A percentile compares a stretch with the other conserved stretches of the same genome.
Conservation (phyloP, 2,113 vertebrate species). For the Myotis brandtii region DNA sequence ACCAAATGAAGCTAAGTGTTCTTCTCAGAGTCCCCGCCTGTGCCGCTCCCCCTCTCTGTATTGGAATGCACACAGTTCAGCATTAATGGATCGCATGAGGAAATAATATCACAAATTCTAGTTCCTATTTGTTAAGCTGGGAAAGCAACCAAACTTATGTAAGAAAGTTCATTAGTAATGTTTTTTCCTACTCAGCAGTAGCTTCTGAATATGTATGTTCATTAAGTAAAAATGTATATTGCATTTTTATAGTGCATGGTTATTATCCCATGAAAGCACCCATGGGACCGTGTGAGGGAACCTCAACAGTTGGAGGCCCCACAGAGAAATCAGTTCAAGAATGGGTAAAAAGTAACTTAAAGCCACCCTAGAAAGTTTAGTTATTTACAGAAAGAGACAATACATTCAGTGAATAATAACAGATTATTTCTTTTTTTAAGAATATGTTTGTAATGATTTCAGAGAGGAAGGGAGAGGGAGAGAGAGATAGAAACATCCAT, state of each 20-base stretch:
- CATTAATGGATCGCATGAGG: slow-evolving; percentile 68
- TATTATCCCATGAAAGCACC: not conserved
- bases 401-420: not conserved
- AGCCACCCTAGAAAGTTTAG: not conserved
- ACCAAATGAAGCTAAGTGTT: slow-evolving; percentile 79
- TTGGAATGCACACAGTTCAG: slow-evolving; percentile 66
- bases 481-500: too few relatives aligned
- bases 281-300: not conserved
- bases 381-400: slow-evolving; percentile 31
- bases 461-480: too few relatives aligned
- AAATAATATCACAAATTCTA: slow-evolving; percentile 64
- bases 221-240: not conserved
- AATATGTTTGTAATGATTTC: too few relatives aligned
- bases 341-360: not conserved
- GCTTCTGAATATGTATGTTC: slow-evolving; percentile 27
- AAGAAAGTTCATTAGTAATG: slow-evolving; percentile 48
- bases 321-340: not conserved
- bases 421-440: not conserved
- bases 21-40: slow-evolving; percentile 34
- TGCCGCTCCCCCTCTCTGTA: slow-evolving; percentile 41
- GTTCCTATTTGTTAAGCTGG: slow-evolving; percentile 51
- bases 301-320: not conserved
- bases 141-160: slow-evolving; percentile 54
- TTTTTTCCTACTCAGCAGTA: not conserved
- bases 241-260: not conserved